These are phyloP conservation scores for Nestor notabilis DNA, from an alignment of 2,113 vertebrate genomes.

Conservation along the genomic window DNA sequence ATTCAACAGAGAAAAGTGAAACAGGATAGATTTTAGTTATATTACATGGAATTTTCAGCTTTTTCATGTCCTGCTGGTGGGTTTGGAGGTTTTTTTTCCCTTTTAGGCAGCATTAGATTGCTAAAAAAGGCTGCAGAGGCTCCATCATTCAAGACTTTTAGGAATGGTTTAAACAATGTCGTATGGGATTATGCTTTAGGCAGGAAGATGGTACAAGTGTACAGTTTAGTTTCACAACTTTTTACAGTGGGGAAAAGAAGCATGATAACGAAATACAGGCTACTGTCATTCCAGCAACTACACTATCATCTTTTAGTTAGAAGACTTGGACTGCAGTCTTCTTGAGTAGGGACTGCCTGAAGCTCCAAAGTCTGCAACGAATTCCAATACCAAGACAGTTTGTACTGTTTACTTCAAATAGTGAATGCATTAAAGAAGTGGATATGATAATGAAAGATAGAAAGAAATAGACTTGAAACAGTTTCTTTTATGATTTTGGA, in stretches of 20 bases:
- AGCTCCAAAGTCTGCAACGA: not conserved
- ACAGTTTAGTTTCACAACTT: not conserved
- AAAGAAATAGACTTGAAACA: not conserved
- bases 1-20: not conserved
- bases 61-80: not conserved
- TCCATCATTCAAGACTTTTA: not conserved
- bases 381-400: not conserved
- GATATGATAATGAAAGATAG: not conserved
- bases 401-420: not conserved
- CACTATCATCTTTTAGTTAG: not conserved
- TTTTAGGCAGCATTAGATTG: not conserved
- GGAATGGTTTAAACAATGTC: not conserved
- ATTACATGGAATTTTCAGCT: not conserved
- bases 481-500: not conserved
- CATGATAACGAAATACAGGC: not conserved
- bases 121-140: not conserved
- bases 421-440: not conserved
- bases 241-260: not conserved
- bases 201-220: not conserved
- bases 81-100: not conserved
- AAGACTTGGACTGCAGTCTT: not conserved
- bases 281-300: not conserved
- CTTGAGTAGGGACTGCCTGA: not conserved
- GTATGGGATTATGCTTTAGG: not conserved
- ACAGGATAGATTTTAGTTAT: not conserved